Evolutionary conservation across 1,140 invertebrate species (phyloP).

Genomic region (Penaeus indicus): DNA sequence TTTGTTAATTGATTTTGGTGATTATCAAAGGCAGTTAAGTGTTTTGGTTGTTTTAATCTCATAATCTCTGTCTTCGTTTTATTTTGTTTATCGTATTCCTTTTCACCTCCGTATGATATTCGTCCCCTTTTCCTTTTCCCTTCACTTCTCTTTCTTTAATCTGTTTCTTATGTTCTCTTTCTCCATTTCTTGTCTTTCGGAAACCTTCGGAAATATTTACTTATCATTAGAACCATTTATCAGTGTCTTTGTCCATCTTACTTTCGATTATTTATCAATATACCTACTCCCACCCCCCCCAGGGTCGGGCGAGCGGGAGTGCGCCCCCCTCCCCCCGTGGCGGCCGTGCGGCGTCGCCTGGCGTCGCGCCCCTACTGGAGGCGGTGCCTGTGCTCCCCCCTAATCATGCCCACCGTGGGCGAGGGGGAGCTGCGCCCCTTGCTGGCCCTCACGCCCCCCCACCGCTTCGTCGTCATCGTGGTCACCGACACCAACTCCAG

Average conservation of each 20-base stretch:
- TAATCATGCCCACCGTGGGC: conserved; percentile 21
- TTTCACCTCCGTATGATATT: no score
- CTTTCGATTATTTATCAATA: not conserved
- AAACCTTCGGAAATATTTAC: no score
- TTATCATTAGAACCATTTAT: no score
- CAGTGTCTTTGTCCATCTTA: not conserved
- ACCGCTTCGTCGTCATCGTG: conserved; percentile 50
- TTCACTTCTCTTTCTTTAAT: no score
- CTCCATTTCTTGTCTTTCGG: no score
- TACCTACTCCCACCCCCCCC: not conserved
- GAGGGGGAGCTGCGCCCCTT: conserved; percentile 44
- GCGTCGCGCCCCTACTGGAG: conserved; percentile 39
- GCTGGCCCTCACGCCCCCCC: conserved; percentile 44
- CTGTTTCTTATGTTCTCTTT: no score
- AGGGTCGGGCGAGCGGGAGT: conserved; percentile 21
- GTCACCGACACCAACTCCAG: conserved; percentile 49
- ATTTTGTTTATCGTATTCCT: no score
- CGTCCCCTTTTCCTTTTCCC: no score
- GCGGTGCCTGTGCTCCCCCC: conserved; percentile 41
- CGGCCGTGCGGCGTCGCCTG: conserved; percentile 8
- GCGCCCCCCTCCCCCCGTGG: not conserved
- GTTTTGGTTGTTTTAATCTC: no score
- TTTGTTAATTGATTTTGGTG: no score
- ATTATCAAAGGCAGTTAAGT: no score
- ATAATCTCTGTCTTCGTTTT: no score